Evolutionary conservation across 2,113 vertebrate species (phyloP).

Genomic region (Bos javanicus): DNA sequence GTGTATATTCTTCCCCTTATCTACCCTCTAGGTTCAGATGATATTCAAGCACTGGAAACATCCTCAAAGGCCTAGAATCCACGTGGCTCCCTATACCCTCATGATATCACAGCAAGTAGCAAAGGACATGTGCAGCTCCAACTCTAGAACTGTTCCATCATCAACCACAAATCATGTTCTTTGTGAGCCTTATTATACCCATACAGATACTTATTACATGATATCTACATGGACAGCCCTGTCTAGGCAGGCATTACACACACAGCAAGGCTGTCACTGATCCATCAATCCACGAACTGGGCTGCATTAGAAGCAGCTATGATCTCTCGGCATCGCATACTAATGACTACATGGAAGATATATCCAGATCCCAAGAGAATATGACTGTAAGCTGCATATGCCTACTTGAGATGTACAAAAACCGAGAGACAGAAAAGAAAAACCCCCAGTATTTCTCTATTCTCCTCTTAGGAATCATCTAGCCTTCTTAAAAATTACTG

Average conservation of each 20-base stretch:
- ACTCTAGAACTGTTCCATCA: neutral
- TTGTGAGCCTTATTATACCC: neutral
- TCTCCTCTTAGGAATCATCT: neutral
- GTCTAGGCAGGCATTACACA: neutral
- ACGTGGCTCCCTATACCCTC: neutral
- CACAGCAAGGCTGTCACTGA: neutral
- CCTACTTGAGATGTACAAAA: neutral
- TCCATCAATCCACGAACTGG: neutral
- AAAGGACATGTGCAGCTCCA: neutral
- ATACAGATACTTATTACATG: neutral
- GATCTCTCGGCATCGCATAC: neutral
- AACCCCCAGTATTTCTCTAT: neutral
- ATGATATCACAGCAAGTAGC: neutral
- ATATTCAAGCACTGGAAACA: neutral
- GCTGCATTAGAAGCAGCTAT: neutral
- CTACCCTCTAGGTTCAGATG: neutral
- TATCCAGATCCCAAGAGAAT: neutral
- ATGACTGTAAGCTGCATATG: neutral
- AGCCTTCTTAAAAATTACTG: neutral
- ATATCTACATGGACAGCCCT: neutral
- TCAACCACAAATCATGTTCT: neutral
- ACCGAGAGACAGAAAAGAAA: neutral
- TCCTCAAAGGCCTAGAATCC: neutral
- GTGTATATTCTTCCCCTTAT: neutral
- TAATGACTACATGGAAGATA: rapidly evolving